A percentile compares a stretch with the other conserved stretches of the same genome.
Evolutionary conservation across 2,888 invertebrate species (phyloP).

Genomic region (Bedellia somnulentella): DNA sequence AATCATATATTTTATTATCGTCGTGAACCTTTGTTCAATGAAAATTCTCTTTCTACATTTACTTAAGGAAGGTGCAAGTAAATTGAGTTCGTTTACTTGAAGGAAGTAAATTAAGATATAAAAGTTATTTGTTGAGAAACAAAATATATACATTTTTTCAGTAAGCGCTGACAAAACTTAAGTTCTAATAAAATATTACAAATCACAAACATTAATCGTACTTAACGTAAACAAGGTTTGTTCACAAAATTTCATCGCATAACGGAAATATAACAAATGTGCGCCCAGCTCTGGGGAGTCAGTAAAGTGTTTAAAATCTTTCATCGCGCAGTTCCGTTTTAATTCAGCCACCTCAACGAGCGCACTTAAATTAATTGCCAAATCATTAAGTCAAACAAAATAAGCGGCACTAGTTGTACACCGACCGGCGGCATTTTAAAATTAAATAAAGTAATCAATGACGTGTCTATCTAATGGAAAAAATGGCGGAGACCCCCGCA

Average conservation of each 20-base stretch:
- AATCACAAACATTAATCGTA: constrained; percentile 4
- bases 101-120: too few species aligned
- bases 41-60: too few species aligned
- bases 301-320: constrained; percentile 31
- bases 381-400: constrained; percentile 59
- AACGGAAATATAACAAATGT: constrained; percentile 25
- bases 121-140: too few species aligned
- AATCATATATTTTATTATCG: too few species aligned
- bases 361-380: constrained; percentile 60
- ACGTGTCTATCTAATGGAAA: constrained; percentile 36
- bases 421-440: constrained; percentile 18
- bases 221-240: background rate
- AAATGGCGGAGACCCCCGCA: constrained; percentile 44
- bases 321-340: constrained; percentile 41
- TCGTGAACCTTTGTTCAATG: too few species aligned
- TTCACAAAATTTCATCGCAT: constrained; percentile 18
- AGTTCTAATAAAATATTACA: constrained; percentile 1
- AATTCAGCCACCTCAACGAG: constrained; percentile 54
- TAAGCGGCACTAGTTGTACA: constrained; percentile 43
- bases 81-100: too few species aligned
- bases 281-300: constrained; percentile 18
- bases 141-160: too few species aligned
- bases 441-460: constrained; percentile 48
- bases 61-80: too few species aligned
- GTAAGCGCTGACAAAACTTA: constrained; percentile 1